Percentiles rank a stretch among this genome's conserved stretches.
phyloP scores from a whole-genome alignment of 2,113 vertebrate genomes.

The Perca fluviatilis region DNA sequence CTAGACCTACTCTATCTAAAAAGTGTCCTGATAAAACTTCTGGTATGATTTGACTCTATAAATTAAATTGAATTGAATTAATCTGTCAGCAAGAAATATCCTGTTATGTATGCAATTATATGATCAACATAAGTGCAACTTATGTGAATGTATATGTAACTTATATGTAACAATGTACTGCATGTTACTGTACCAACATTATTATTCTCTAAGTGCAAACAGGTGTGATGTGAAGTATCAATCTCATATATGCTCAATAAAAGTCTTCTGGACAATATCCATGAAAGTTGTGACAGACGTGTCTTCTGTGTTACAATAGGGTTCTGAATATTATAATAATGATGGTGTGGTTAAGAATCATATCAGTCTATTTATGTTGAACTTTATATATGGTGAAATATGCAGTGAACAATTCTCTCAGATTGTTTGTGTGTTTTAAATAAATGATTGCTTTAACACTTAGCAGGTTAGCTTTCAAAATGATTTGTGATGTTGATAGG shows the following conservation, averaged over 20 bases:
- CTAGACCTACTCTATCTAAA: too few species aligned
- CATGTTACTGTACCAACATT: slow-evolving; percentile 5
- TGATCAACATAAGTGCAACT: slow-evolving; percentile 1
- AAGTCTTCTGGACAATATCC: neutral
- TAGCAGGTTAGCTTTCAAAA: neutral
- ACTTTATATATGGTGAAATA: neutral
- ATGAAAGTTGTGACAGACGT: neutral
- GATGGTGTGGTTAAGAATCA: neutral
- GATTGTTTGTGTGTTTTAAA: neutral
- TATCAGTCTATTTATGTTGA: neutral
- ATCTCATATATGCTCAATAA: slow-evolving; percentile 18
- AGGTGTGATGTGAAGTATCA: slow-evolving; percentile 1
- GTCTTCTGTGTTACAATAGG: neutral
- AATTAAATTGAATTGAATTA: too few species aligned
- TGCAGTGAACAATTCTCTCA: neutral
- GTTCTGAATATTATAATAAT: neutral
- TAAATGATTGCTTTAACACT: neutral
- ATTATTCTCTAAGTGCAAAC: neutral
- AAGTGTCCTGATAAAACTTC: too few species aligned
- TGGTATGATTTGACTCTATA: too few species aligned
- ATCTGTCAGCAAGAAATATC: neutral
- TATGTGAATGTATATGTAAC: slow-evolving; percentile 1
- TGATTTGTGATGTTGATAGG: too few species aligned
- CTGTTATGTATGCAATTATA: slow-evolving; percentile 6
- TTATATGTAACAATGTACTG: slow-evolving; percentile 1